Conservation (phyloP, 2,888 invertebrate species). For the Noctua comes region DNA sequence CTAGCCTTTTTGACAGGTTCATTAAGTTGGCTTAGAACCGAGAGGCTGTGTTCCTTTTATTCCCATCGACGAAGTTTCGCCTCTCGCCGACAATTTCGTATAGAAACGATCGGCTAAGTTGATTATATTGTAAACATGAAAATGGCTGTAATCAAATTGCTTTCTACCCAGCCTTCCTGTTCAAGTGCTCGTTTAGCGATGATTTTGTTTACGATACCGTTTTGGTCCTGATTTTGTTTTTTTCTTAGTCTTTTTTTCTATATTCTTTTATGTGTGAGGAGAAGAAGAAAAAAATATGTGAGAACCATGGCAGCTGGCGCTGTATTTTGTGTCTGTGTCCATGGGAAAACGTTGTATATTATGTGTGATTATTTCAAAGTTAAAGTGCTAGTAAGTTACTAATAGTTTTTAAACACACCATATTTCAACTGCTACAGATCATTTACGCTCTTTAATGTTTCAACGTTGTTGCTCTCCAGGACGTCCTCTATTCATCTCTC, state of each 20-base stretch:
- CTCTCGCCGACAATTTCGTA: slow-evolving; percentile 37
- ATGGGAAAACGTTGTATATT: neutral
- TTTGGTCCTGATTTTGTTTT: slow-evolving; percentile 2
- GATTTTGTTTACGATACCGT: slow-evolving; percentile 22
- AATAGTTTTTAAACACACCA: neutral
- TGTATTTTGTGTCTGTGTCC: neutral
- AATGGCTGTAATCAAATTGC: slow-evolving; percentile 41
- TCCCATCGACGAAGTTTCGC: slow-evolving; percentile 70
- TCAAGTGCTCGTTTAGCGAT: slow-evolving; percentile 29
- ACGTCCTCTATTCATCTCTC: slow-evolving; percentile 30
- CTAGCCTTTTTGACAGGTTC: slow-evolving; percentile 77
- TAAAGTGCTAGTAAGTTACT: neutral
- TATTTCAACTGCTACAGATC: neutral
- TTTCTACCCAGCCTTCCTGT: slow-evolving; percentile 12
- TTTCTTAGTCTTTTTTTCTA: neutral
- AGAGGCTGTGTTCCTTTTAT: slow-evolving; percentile 71
- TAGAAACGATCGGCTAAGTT: slow-evolving; percentile 40
- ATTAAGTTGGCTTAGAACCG: slow-evolving; percentile 75
- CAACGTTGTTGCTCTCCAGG: slow-evolving; percentile 2
- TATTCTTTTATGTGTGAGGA: neutral
- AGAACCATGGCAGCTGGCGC: neutral
- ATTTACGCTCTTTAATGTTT: slow-evolving; percentile 5
- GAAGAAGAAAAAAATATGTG: neutral
- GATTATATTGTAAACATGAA: slow-evolving; percentile 50
- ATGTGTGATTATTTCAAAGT: neutral